Base-by-base conservation (phyloP, 2,797 vertebrate species). In the Natrix natrix region DNA sequence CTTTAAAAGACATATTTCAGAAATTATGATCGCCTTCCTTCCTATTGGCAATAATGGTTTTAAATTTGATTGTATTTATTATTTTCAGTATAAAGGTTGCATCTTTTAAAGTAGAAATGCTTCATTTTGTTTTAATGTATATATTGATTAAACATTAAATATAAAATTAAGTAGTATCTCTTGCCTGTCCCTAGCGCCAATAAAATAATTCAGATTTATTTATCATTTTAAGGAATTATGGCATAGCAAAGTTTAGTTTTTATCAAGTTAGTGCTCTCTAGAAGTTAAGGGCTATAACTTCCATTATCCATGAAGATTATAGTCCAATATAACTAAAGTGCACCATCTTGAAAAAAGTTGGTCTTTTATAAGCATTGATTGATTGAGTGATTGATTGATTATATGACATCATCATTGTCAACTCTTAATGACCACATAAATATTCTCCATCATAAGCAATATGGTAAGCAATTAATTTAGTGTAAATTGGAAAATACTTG, bases 401-500 rank as follows among this genome's bases (percentile, higher is more conserved):
- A 20, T 78, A 43, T 78, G 8, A 8, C 32, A 43, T 43, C 16
- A 10, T 43, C 17, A 20, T 78, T 43, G 32, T 78, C 69, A 78
- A 20, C 1, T 43, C 69, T 37, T 74, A 78, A 43, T 43, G 32
- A 78, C 69, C 69, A 43, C 8, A 78, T 10, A 78, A 7, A 78
- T 78, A 20, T 78, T 78, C 17, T 43, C 69, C 69, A 78, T 78
- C 37, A 20, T 78, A 78, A 78, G 69, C 8, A 37, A 78, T 78
- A 78, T 43, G 37, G 28, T 59, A 12, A 90, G 69, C 94, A 61
- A 54, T 88, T 86, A 90, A 91, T 28, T 56, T 90, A 94, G 63
- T 94, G 37, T n/a, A 94, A 88, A 91, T 94, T 90, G 66, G 43
- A 93, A 92, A 92, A n/a, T 26, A 52, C 6, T 20, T 57, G 83